These are phyloP conservation scores for Stichopus chloronotus DNA, from an alignment of 35 echinoderm and acorn worm species.

Conservation along the genomic window DNA sequence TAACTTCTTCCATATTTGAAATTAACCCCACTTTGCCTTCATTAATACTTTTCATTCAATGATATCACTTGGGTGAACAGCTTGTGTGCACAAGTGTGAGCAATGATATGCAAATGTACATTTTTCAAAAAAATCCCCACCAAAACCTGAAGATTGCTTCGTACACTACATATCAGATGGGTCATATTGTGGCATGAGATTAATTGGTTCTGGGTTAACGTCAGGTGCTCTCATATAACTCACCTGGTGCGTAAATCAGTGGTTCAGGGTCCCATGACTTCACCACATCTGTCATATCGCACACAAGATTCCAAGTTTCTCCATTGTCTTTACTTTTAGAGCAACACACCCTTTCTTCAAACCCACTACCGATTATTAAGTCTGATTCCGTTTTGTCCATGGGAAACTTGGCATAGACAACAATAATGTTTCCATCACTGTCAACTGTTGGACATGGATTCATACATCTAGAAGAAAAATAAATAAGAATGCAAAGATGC, in stretches of 20 bases:
- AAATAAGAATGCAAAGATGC: background rate
- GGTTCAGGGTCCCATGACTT: background rate
- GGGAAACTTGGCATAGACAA: constrained; percentile 3
- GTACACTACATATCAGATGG: too few species aligned
- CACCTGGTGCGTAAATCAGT: constrained; percentile 46
- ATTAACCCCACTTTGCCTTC: too few species aligned
- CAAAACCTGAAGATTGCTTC: too few species aligned
- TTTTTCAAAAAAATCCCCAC: too few species aligned
- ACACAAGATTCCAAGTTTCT: background rate
- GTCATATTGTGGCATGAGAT: too few species aligned
- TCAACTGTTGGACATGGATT: constrained; percentile 28
- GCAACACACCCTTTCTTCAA: background rate
- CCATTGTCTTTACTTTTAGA: constrained; percentile 7
- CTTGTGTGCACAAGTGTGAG: too few species aligned
- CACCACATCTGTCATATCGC: constrained; percentile 1
- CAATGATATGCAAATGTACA: too few species aligned
- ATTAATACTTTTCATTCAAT: too few species aligned
- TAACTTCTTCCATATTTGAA: too few species aligned
- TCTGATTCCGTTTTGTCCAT: background rate
- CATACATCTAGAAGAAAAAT: background rate
- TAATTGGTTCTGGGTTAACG: too few species aligned
- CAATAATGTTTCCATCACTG: constrained; percentile 3
- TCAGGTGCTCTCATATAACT: background rate
- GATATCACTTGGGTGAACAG: too few species aligned
- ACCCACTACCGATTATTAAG: background rate